phyloP scores from a whole-genome alignment of 2,113 vertebrate genomes.

The Tylochromis polylepis region DNA sequence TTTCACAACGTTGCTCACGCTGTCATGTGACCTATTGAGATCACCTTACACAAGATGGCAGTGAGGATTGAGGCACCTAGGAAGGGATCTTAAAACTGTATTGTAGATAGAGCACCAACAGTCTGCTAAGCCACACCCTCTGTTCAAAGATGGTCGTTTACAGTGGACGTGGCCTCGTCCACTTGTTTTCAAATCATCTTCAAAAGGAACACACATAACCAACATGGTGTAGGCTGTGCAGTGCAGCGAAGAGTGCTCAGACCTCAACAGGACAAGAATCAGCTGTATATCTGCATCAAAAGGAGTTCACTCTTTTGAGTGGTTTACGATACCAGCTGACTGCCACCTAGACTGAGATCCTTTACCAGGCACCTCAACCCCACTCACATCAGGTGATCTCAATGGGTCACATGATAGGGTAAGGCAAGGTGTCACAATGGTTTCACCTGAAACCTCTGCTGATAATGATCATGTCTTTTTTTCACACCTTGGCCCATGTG shows the following conservation, averaged over 20 bases:
- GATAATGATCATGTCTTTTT: not conserved
- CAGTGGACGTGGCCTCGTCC: not conserved
- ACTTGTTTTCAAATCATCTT: not conserved
- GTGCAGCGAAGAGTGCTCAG: not conserved
- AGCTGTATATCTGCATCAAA: no score
- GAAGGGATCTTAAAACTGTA: not conserved
- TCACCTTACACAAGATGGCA: no score
- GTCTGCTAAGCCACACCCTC: not conserved
- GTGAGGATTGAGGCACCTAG: not conserved
- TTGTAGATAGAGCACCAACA: no score
- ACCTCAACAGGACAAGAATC: not conserved
- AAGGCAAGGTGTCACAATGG: not conserved
- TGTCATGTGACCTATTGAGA: not conserved
- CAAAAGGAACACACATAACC: not conserved
- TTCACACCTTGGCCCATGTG: not conserved
- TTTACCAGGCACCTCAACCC: not conserved
- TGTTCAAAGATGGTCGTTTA: not conserved
- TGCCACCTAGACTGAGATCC: no score
- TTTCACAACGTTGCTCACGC: fast-evolving
- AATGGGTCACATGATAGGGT: not conserved
- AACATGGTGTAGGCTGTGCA: not conserved
- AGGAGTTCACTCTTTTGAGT: no score
- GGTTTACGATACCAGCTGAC: no score
- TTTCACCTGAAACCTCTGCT: not conserved
- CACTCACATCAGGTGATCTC: not conserved